Base-by-base conservation (phyloP, 2,113 vertebrate species). In the Nothobranchius kuhntae region DNA sequence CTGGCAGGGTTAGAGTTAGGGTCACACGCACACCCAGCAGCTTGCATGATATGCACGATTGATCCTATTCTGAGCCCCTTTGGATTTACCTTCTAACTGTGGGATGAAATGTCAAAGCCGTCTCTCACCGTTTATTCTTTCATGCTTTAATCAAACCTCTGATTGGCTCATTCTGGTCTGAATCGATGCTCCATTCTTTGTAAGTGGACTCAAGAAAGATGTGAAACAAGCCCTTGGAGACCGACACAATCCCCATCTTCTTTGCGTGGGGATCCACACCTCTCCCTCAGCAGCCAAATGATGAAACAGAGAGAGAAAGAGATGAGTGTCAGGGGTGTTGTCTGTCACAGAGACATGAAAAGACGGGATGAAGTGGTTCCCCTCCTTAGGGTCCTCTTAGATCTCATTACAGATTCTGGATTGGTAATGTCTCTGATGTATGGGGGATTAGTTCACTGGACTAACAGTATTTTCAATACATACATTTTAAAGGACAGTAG, bases 171-270 rank as follows among this genome's bases (percentile, higher is more conserved):
- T 66, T 70, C 15, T 0, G 38, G 45, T 74, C n/a, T 38, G 75
- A 79, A 83, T 91, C 83, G 79, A 91, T 88, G 89, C 50, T 60
- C 61, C 71, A 61, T 80, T 85, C 65, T 62, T 50, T 40, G 17
- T 40, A 65, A 65, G 48, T 44, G 60, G 66, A 73, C 81, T 70
- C 68, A 64, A 30, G 78, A 64, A 58, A 75, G 78, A 79, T 78
- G 77, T 53, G 70, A 83, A 69, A 73, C 78, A 80, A 73, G 40
- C 56, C 77, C 73, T 55, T 24, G 52, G 85, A 87, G 78, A 72
- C 53, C 52, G 65, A 82, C 45, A 73, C 58, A 78, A 78, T 69
- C 61, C 71, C 57, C 57, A 68, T 71, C 59, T 46, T 78, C 83
- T 77, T 70, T 44, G 62, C 65, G 64, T 21, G 48, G 42, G 80